Base-by-base conservation (phyloP, 2,888 invertebrate genomes). In the Dioctria rufipes region DNA sequence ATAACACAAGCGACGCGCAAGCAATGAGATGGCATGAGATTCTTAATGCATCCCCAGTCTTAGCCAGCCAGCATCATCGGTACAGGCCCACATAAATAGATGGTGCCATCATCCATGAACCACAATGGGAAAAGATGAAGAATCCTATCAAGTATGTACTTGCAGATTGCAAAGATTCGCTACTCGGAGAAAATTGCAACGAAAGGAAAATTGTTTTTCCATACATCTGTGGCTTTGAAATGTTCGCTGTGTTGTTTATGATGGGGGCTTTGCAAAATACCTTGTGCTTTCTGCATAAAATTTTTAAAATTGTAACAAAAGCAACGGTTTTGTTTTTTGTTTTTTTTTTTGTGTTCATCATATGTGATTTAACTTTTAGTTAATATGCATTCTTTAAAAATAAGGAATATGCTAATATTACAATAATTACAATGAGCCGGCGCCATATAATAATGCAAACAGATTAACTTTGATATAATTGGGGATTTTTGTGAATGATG, bases 131-230 rank as follows among this genome's bases (percentile, higher is more conserved):
- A 71, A 39, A 71, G 40, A 8, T 40, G 51, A 51, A 37, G 5
- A 37, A 51, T 25, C 25, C 25, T 25, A 25, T 25, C 25, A 25
- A 25, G 25, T 25, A 8, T 8, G n/a, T 43, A 51, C 8, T 71
- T 58, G 11, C 39, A 51, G 11, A 46, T 49, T 13, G 51, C 67
- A 37, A 46, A 25, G n/a, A 5, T 2, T 25, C 46, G 51, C 51
- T 25, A 25, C 71, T 71, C 51, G 51, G 25, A 71, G 71, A 71
- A 71, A 71, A 71, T 71, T 51, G 71, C 71, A 71, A 71, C 51
- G 71, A 71, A 71, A 71, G 71, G 71, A 71, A 71, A 71, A 71
- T 71, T 54, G 71, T 49, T 71, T 71, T 71, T 51, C 49, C 39
- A 54, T 46, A 71, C 37, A 37, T 71, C 11, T 39, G 71, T 6